These are phyloP conservation scores for Poeciliopsis infans DNA, from an alignment of 2,797 vertebrate genomes.

Conservation along the genomic window DNA sequence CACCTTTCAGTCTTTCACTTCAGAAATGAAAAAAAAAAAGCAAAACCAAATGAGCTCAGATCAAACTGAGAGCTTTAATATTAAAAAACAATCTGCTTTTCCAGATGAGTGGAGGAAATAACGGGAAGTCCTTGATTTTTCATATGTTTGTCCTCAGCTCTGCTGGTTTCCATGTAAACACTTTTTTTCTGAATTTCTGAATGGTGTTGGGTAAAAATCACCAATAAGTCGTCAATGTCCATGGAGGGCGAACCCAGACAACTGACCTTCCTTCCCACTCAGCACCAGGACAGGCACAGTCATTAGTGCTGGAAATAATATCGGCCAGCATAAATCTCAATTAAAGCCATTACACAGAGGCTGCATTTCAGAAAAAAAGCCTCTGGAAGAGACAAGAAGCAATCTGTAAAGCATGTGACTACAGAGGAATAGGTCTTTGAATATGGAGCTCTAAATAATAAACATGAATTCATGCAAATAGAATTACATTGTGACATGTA, in stretches of 20 bases:
- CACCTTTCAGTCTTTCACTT: conserved; percentile 1
- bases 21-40: background rate
- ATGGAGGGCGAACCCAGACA: conserved; percentile 39
- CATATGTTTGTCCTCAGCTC: conserved; percentile 40
- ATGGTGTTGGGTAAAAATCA: conserved; percentile 44
- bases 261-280: conserved; percentile 48
- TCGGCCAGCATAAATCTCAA: conserved; percentile 52
- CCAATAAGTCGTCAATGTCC: conserved; percentile 41
- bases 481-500: background rate
- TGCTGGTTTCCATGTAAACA: conserved; percentile 50
- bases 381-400: conserved; percentile 18
- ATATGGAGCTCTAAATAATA: conserved; percentile 9
- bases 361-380: conserved; percentile 35
- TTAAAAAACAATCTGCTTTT: conserved; percentile 12
- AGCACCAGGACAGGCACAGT: conserved; percentile 21
- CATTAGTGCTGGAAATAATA: conserved; percentile 47
- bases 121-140: conserved; percentile 48
- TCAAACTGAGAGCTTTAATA: conserved; percentile 21
- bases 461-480: background rate
- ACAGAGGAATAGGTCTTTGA: background rate
- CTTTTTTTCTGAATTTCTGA: conserved; percentile 57
- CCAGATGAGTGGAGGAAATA: conserved; percentile 12
- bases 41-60: background rate
- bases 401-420: conserved; percentile 30
- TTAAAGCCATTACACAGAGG: conserved; percentile 53